These are phyloP conservation scores for Oxyteleia sp. DNA, from an alignment of 2,888 invertebrate species.

Conservation along the genomic window DNA sequence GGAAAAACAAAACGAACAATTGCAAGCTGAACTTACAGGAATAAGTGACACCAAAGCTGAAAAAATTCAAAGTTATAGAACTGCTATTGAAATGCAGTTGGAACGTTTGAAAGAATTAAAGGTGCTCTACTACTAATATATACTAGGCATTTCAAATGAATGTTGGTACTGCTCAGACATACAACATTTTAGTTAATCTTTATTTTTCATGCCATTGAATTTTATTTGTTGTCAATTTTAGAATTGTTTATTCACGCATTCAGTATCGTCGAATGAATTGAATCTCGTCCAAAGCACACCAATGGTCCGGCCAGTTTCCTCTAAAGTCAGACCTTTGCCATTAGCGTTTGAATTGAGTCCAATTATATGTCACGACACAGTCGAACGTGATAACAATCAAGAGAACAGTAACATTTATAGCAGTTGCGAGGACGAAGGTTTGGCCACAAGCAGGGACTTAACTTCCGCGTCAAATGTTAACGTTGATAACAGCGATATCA, in stretches of 20 bases:
- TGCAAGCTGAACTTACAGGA: constrained; percentile 84
- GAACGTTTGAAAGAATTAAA: constrained; percentile 91
- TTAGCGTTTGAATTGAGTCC: constrained; percentile 86
- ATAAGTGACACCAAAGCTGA: constrained; percentile 84
- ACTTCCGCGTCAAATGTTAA: constrained; percentile 88
- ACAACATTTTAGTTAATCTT: too few relatives aligned
- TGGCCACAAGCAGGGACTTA: constrained; percentile 46
- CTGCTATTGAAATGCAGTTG: constrained; percentile 90
- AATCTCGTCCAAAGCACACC: constrained; percentile 86
- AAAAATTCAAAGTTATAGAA: constrained; percentile 90
- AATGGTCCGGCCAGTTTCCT: constrained; percentile 82
- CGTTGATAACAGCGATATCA: constrained; percentile 87
- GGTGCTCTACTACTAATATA: too few relatives aligned
- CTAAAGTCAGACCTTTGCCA: constrained; percentile 82
- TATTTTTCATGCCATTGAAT: too few relatives aligned
- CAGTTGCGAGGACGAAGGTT: constrained; percentile 64
- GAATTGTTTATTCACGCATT: constrained; percentile 84
- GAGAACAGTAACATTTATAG: constrained; percentile 42
- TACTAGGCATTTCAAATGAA: too few relatives aligned
- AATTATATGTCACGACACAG: constrained; percentile 81
- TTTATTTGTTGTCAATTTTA: constrained; percentile 72
- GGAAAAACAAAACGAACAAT: constrained; percentile 90
- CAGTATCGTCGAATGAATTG: constrained; percentile 41
- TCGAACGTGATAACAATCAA: constrained; percentile 46
- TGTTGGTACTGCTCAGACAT: constrained; percentile 32